Conservation (phyloP, 1,140 invertebrate genomes). For the Panagrolaimus sp. region DNA sequence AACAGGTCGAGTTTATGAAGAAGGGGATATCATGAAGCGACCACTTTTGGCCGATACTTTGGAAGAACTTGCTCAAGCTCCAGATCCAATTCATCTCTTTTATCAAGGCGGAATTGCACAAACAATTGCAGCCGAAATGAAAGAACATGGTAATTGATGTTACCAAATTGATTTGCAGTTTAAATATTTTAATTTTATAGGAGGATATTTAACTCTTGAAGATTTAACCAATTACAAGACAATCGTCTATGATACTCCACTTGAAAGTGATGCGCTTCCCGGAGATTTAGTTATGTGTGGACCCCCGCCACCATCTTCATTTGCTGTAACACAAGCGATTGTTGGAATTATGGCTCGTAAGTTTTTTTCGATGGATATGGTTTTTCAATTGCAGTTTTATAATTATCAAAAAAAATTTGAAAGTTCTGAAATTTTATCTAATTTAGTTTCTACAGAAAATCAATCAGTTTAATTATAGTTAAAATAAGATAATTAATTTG, state of each 20-base stretch:
- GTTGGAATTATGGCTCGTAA: conserved; percentile 18
- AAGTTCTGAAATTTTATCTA: conserved; percentile 33
- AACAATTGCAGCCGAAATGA: conserved; percentile 54
- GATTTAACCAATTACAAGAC: conserved; percentile 60
- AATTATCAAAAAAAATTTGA: too few species aligned
- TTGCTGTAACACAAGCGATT: conserved; percentile 54
- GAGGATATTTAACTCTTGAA: conserved; percentile 48
- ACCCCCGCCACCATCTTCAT: conserved; percentile 58
- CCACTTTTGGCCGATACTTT: conserved; percentile 61
- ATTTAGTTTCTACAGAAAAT: conserved; percentile 32
- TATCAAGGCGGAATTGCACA: conserved; percentile 58
- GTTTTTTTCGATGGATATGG: background rate
- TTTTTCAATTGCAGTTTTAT: background rate
- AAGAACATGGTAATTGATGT: conserved; percentile 54
- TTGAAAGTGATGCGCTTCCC: conserved; percentile 30
- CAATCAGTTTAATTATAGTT: conserved; percentile 15
- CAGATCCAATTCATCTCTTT: conserved; percentile 59
- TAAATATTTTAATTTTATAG: conserved; percentile 40
- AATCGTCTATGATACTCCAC: conserved; percentile 62
- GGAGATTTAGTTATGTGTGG: conserved; percentile 58
- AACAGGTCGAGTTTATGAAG: conserved; percentile 60
- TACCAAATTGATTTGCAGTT: background rate
- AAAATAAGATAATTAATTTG: background rate
- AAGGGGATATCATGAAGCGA: conserved; percentile 61
- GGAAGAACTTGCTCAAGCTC: conserved; percentile 55